Conservation (phyloP, 2,888 invertebrate species). For the Netelia melanura region DNA sequence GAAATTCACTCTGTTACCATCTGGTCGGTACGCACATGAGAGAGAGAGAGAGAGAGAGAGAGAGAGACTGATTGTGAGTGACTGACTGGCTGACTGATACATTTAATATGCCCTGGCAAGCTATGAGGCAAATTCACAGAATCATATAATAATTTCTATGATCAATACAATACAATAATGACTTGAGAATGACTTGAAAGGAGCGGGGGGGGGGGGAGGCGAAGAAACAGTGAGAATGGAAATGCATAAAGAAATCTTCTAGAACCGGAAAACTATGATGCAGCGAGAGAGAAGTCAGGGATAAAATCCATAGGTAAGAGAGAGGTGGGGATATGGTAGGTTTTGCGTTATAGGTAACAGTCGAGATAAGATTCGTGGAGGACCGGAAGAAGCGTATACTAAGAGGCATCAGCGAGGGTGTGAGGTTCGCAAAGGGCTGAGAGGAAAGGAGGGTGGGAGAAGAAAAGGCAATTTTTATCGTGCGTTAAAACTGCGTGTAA, state of each 20-base stretch:
- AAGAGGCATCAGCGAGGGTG: background rate
- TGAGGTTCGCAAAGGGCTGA: background rate
- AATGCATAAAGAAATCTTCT: background rate
- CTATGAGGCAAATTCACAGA: no score
- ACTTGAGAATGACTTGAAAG: background rate
- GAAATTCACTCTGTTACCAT: conserved; percentile 31
- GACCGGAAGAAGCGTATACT: background rate
- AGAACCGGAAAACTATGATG: background rate
- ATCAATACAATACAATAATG: no score
- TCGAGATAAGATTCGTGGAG: background rate
- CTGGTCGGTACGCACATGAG: conserved; percentile 8
- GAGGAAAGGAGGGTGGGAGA: conserved; percentile 1
- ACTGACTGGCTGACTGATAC: no score
- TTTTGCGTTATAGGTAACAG: background rate
- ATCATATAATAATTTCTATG: no score
- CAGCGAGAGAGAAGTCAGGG: background rate
- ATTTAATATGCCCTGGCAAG: no score
- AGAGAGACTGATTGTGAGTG: background rate
- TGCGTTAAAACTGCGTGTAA: conserved; percentile 31
- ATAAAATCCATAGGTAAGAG: background rate
- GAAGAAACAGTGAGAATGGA: conserved; percentile 1
- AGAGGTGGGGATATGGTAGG: background rate
- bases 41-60: conserved; percentile 16
- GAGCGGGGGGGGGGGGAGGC: background rate
- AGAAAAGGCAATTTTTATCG: conserved; percentile 42